Percentiles rank a stretch among this genome's conserved stretches.
phyloP scores from a whole-genome alignment of 2,797 vertebrate species.

The Parauchenoglanis punctatus region DNA sequence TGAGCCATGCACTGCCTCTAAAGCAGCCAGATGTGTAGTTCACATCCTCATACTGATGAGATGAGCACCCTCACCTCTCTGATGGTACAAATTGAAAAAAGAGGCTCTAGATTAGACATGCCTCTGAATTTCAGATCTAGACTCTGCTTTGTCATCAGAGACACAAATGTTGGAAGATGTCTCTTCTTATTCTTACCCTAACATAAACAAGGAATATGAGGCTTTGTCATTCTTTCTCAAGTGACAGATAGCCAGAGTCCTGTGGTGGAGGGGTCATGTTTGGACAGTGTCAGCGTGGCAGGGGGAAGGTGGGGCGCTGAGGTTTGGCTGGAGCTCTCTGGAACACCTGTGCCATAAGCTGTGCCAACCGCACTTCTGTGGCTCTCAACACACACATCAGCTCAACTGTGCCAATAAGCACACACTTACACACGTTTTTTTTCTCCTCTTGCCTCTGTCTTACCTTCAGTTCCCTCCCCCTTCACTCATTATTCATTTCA shows the following conservation, averaged over 20 bases:
- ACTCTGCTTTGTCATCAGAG: not conserved
- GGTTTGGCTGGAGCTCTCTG: conserved; percentile 40
- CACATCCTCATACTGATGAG: conserved; percentile 44
- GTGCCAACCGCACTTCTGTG: conserved; percentile 47
- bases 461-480: not conserved
- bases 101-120: conserved; percentile 25
- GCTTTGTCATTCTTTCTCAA: not conserved
- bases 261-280: conserved; percentile 40
- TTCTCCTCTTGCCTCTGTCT: not conserved
- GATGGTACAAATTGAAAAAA: not conserved
- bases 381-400: conserved; percentile 32
- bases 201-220: conserved; percentile 1
- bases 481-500: conserved; percentile 13
- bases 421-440: conserved; percentile 5
- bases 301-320: conserved; percentile 46
- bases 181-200: not conserved
- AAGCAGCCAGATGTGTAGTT: conserved; percentile 50
- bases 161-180: conserved; percentile 4
- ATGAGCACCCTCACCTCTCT: conserved; percentile 29
- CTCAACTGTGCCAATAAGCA: conserved; percentile 31
- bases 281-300: conserved; percentile 41
- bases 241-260: conserved; percentile 8
- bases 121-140: conserved; percentile 19
- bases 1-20: conserved; percentile 38
- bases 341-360: conserved; percentile 46